Evolutionary conservation across 2,888 invertebrate genomes (phyloP).

Genomic region (Drosophila imparisetae): DNA sequence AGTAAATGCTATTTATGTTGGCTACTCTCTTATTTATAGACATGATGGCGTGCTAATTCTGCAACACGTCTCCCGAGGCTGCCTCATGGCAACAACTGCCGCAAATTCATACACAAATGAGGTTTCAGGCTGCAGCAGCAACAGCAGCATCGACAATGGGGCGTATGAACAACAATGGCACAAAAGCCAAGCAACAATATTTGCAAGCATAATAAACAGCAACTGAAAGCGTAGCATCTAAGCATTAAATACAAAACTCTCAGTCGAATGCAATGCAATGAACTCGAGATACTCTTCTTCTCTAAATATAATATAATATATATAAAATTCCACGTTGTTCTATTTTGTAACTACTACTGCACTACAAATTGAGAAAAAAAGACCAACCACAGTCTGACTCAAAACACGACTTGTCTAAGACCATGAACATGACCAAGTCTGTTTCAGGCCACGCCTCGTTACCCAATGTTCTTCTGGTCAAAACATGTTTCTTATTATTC

Average conservation of each 20-base stretch:
- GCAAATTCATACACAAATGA: constrained; percentile 35
- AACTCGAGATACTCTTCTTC: constrained; percentile 25
- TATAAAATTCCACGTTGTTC: no score
- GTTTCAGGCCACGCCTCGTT: constrained; percentile 44
- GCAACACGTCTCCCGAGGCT: constrained; percentile 55
- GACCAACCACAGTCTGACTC: constrained; percentile 20
- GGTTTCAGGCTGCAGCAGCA: constrained; percentile 50
- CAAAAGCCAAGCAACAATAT: constrained; percentile 32
- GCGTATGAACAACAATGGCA: constrained; percentile 74
- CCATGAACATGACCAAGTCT: constrained; percentile 28
- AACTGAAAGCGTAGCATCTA: constrained; percentile 37
- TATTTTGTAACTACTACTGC: not conserved
- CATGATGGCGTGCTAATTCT: constrained; percentile 71
- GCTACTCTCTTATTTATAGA: constrained; percentile 68
- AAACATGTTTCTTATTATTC: constrained; percentile 34
- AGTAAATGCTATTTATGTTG: constrained; percentile 71
- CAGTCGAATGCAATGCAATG: constrained; percentile 4
- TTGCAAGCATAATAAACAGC: constrained; percentile 54
- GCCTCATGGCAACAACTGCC: constrained; percentile 35
- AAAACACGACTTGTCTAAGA: constrained; percentile 25
- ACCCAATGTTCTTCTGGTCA: constrained; percentile 43
- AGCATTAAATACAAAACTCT: constrained; percentile 16
- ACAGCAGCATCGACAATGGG: constrained; percentile 46
- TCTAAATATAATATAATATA: no score
- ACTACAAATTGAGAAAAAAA: not conserved